Base-by-base conservation (phyloP, 2,113 vertebrate species). In the Sorex araneus region DNA sequence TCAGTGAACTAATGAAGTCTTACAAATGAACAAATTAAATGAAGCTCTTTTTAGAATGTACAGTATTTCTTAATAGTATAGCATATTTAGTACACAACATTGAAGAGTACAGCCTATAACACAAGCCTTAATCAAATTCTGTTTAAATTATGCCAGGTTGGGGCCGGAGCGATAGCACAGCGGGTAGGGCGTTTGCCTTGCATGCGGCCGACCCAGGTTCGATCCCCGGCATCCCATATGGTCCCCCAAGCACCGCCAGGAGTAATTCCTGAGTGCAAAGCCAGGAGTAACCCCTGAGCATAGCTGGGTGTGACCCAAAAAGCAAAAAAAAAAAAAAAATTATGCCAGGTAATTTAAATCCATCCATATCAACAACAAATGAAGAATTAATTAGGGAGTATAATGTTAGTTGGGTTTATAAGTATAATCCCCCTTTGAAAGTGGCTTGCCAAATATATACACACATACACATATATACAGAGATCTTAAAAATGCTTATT, bases 1-100 rank as follows among this genome's bases (percentile, higher is more conserved):
- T 74, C 8, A n/a, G 21, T 82, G 36, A 94, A 70, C 40, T 71
- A 79, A 84, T 15, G 8, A 93, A 91, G n/a, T 81, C 30, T 66
- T 81, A 11, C 43, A 84, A 87, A 63, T 43, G 32, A 85, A 84
- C 66, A 93, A 89, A 89, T 84, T 89, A 90, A 91, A 87, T 83
- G 3, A 36, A 57, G 12, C 32, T 91, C 28, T 70, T 30, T 54
- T 74, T 83, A 45, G 27, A 71, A 78, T 40, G 43, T 74, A 71
- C 9, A 91, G 47, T 50, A 50, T 50, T 94, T 79, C 75, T 81
- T 84, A 87, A 84, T 63, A 90, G 87, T 76, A 92, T 0, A 75
- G 15, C 30, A 50, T 73, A 25, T 87, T 84, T 87, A 84, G 70
- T 64, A 66, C 27, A 79, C 86, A 43, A 84, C 88, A 77, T 81